Evolutionary conservation across 2,797 vertebrate genomes (phyloP).

Genomic region (Morus bassanus): DNA sequence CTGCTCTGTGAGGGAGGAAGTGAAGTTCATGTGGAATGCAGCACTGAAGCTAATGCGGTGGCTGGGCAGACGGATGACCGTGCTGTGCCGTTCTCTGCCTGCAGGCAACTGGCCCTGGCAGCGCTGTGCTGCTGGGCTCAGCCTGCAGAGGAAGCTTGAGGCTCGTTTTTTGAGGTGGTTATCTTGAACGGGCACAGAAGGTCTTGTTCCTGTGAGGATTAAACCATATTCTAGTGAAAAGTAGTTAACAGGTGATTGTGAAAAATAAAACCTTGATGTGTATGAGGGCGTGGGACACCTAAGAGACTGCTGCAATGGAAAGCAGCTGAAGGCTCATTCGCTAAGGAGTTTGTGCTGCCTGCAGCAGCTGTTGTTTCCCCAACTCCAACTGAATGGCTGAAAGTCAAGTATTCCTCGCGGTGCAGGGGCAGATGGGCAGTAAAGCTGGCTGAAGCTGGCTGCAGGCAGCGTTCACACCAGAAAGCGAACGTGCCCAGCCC

Average conservation of each 20-base stretch:
- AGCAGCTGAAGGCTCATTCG: background rate
- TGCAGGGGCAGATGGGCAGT: background rate
- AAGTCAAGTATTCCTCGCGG: rapidly evolving
- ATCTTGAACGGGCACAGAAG: no score
- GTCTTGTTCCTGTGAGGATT: background rate
- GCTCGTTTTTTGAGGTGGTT: background rate
- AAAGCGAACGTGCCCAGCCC: rapidly evolving
- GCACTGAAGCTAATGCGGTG: background rate
- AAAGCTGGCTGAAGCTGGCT: rapidly evolving
- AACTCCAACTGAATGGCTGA: background rate
- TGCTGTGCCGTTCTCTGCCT: rapidly evolving
- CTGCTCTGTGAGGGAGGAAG: background rate
- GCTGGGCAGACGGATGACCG: no score
- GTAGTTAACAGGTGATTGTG: background rate
- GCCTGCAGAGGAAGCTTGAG: no score
- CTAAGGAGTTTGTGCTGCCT: background rate
- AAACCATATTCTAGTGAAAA: background rate
- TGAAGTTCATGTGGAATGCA: background rate
- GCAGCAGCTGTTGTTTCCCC: background rate
- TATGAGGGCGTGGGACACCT: background rate
- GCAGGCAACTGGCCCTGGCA: background rate
- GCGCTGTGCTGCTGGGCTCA: rapidly evolving
- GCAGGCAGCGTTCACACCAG: no score
- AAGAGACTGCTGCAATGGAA: no score
- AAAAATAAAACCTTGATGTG: background rate